Percentiles rank a stretch among this genome's conserved stretches.
Evolutionary conservation across 2,888 invertebrate genomes (phyloP).

Genomic region (Trachelus troglodyta): DNA sequence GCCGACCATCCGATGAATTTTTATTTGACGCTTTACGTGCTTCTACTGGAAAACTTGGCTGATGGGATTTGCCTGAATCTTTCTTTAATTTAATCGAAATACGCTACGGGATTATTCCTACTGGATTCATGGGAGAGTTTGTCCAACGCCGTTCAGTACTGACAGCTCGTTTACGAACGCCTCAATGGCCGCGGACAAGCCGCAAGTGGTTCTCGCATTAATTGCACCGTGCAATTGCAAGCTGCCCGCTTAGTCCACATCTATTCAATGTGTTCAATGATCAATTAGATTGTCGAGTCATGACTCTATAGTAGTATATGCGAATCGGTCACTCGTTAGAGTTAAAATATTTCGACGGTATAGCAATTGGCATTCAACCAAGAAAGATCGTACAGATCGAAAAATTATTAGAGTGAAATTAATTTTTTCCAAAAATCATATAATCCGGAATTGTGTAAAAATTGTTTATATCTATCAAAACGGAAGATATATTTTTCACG

Average conservation of each 20-base stretch:
- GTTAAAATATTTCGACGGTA: background rate
- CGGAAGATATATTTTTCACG: background rate
- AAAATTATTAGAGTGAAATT: background rate
- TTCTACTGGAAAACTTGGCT: background rate
- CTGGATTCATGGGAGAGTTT: background rate
- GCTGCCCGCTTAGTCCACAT: background rate
- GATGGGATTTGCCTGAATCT: background rate
- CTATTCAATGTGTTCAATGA: slow-evolving; percentile 21
- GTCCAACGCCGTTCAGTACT: background rate
- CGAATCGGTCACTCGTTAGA: background rate
- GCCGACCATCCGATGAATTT: background rate
- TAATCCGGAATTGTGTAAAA: background rate
- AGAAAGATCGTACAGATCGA: background rate
- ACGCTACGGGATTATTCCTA: background rate
- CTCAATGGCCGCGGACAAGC: background rate
- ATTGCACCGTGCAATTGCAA: slow-evolving; percentile 26
- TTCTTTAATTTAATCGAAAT: background rate
- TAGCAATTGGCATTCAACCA: background rate
- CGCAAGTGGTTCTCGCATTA: slow-evolving; percentile 38
- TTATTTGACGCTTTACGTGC: background rate
- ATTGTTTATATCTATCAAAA: background rate
- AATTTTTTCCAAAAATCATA: background rate
- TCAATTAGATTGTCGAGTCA: slow-evolving; percentile 27
- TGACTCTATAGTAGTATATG: background rate
- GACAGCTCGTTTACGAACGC: slow-evolving; percentile 4